Conservation (phyloP, 1,140 invertebrate species). For the Drosophila bocki region DNA sequence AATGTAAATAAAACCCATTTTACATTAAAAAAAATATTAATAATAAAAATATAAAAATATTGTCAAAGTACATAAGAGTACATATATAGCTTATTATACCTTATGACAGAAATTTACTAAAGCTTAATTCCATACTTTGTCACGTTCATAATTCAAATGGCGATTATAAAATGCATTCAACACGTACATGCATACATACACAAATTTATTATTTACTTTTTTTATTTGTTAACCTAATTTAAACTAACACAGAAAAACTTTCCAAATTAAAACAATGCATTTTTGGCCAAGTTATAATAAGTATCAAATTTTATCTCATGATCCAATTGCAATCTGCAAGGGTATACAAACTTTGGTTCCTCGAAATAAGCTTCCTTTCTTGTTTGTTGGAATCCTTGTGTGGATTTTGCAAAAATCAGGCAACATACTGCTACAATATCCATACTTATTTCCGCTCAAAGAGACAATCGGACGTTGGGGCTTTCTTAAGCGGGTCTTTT, state of each 20-base stretch:
- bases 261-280: neutral
- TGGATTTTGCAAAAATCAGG: neutral
- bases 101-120: neutral
- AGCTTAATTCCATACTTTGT: neutral
- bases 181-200: too few species aligned
- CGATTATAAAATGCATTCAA: neutral
- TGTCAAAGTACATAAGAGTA: neutral
- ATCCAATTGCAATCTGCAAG: neutral
- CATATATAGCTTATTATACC: neutral
- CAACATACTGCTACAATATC: slow-evolving; percentile 6
- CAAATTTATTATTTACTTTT: too few species aligned
- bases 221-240: too few species aligned
- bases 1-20: neutral
- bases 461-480: too few species aligned
- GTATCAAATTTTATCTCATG: neutral
- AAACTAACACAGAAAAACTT: neutral
- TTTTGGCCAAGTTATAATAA: neutral
- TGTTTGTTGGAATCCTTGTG: neutral
- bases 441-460: neutral
- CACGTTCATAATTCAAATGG: neutral
- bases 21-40: neutral
- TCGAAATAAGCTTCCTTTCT: neutral
- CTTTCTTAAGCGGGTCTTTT: slow-evolving; percentile 16
- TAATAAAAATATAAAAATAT: neutral
- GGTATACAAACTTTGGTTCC: neutral